These are phyloP conservation scores for Pseudococcus jackbeardsleyi DNA, from an alignment of 2,888 invertebrate species.

Conservation along the genomic window DNA sequence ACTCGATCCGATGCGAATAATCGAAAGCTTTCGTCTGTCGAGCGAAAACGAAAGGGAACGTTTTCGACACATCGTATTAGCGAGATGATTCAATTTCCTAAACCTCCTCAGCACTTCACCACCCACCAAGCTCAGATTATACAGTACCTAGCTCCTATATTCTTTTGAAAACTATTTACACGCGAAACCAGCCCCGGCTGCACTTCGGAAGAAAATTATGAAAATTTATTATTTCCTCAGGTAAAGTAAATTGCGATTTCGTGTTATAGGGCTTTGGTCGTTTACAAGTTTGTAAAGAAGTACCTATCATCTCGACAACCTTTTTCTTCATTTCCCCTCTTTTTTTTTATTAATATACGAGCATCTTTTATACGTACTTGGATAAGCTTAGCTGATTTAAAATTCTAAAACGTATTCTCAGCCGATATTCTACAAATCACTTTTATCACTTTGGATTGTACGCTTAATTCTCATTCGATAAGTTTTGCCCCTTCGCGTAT, in stretches of 20 bases:
- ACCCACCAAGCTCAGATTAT: not conserved
- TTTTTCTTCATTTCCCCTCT: not conserved
- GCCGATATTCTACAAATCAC: constrained; percentile 14
- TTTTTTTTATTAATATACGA: not conserved
- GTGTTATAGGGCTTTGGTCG: not conserved
- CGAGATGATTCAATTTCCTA: constrained; percentile 36
- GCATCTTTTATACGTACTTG: not conserved
- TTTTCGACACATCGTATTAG: constrained; percentile 34
- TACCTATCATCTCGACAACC: not conserved
- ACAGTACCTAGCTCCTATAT: not conserved
- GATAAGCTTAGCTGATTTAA: not conserved
- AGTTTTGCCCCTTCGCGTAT: not conserved
- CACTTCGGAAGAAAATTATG: not conserved
- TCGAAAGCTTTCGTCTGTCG: not conserved
- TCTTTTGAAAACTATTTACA: not conserved
- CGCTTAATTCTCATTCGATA: constrained; percentile 15
- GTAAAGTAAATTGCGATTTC: constrained; percentile 7
- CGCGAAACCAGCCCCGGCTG: not conserved
- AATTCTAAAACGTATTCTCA: constrained; percentile 7
- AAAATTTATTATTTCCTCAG: constrained; percentile 27
- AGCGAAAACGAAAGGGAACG: not conserved
- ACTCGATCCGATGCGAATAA: not conserved
- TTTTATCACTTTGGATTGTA: constrained; percentile 7
- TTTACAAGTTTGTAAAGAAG: not conserved
- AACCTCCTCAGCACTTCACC: not conserved